Conservation (phyloP, 2,113 vertebrate genomes). For the Tachysurus fulvidraco region DNA sequence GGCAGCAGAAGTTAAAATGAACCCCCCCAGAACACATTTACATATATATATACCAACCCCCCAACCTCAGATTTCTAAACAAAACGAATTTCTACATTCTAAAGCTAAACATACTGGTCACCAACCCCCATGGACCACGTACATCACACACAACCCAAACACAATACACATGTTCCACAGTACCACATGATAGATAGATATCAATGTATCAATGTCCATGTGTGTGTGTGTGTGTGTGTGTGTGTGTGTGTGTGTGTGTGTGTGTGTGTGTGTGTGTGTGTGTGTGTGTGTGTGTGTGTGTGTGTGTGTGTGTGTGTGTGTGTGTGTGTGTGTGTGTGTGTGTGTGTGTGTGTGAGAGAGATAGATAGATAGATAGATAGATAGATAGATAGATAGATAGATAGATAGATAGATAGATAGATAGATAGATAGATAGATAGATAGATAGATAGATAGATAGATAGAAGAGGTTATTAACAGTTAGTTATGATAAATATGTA, state of each 20-base stretch:
- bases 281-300: no score
- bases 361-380: no score
- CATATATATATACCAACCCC: slow-evolving; percentile 39
- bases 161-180: not conserved
- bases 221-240: no score
- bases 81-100: not conserved
- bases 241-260: no score
- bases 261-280: no score
- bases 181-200: not conserved
- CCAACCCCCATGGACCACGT: slow-evolving; percentile 33
- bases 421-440: not conserved
- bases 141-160: not conserved
- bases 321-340: no score
- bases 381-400: no score
- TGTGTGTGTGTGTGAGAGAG: no score
- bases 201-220: not conserved
- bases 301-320: no score
- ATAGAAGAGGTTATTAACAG: not conserved
- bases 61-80: slow-evolving; percentile 16
- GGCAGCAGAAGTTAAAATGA: not conserved
- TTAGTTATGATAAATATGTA: not conserved
- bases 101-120: not conserved
- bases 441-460: not conserved
- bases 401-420: no score
- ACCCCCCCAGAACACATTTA: slow-evolving; percentile 18